phyloP scores from a whole-genome alignment of 2,113 vertebrate genomes.

The Montifringilla adamsi region DNA sequence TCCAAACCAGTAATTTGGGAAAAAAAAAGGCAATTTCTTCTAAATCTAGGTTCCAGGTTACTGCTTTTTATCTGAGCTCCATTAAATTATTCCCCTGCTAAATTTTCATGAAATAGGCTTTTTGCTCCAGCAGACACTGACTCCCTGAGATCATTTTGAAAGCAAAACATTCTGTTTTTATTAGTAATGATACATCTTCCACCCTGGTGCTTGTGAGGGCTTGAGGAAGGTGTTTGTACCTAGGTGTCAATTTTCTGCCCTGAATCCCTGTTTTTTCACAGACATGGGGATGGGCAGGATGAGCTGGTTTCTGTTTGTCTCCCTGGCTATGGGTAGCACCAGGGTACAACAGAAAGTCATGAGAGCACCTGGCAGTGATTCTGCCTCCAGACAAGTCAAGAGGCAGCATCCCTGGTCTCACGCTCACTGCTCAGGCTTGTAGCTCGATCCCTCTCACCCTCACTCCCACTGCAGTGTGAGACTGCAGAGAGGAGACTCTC shows the following conservation, averaged over 20 bases:
- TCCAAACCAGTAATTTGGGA: conserved; percentile 6
- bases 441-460: not conserved
- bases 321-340: not conserved
- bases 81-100: conserved; percentile 49
- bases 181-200: not conserved
- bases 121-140: not conserved
- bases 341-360: not conserved
- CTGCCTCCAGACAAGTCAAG: not conserved
- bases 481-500: not conserved
- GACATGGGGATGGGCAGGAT: fast-evolving
- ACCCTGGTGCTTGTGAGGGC: not conserved
- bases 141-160: conserved; percentile 7
- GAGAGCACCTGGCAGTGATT: not conserved
- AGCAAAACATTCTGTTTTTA: not conserved
- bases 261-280: not conserved
- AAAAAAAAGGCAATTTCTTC: conserved; percentile 33
- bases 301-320: not conserved
- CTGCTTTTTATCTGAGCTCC: conserved; percentile 46
- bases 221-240: not conserved
- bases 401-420: not conserved
- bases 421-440: not conserved
- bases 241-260: not conserved
- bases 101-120: conserved; percentile 22
- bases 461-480: not conserved
- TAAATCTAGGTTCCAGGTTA: conserved; percentile 42